A percentile compares a stretch with the other conserved stretches of the same genome.
Conservation (phyloP, 1,140 invertebrate genomes). For the Pseudachorutes palmiensis region DNA sequence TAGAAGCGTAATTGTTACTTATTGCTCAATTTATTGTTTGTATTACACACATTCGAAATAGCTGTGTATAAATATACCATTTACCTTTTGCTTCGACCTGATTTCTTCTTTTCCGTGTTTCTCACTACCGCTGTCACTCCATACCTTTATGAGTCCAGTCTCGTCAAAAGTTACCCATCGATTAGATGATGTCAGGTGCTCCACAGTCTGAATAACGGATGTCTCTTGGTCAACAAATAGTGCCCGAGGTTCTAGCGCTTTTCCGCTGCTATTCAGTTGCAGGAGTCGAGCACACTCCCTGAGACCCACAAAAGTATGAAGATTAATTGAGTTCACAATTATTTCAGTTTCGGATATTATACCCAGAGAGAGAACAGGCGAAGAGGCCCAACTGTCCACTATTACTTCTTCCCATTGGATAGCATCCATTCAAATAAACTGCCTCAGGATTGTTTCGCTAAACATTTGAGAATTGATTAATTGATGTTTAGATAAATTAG, state of each 20-base stretch:
- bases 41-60: too few species aligned
- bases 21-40: too few species aligned
- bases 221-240: slow-evolving; percentile 22
- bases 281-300: slow-evolving; percentile 54
- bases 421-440: slow-evolving; percentile 57
- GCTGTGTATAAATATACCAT: too few species aligned
- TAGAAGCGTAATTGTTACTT: too few species aligned
- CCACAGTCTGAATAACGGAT: slow-evolving; percentile 26
- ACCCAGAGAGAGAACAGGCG: slow-evolving; percentile 53
- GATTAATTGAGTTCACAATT: neutral
- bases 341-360: slow-evolving; percentile 12
- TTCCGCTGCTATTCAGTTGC: slow-evolving; percentile 44
- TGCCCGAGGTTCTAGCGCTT: slow-evolving; percentile 46
- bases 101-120: too few species aligned
- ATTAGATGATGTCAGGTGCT: slow-evolving; percentile 14
- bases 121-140: too few species aligned
- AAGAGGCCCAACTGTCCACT: slow-evolving; percentile 54
- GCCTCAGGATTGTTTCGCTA: slow-evolving; percentile 53
- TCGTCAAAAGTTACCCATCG: slow-evolving; percentile 35
- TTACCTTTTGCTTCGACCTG: too few species aligned
- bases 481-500: slow-evolving; percentile 9
- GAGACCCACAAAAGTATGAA: slow-evolving; percentile 17
- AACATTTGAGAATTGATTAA: slow-evolving; percentile 33
- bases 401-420: slow-evolving; percentile 41
- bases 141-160: slow-evolving; percentile 22